Base-by-base conservation (phyloP, 1,140 invertebrate genomes). In the Harpegnathos saltator region DNA sequence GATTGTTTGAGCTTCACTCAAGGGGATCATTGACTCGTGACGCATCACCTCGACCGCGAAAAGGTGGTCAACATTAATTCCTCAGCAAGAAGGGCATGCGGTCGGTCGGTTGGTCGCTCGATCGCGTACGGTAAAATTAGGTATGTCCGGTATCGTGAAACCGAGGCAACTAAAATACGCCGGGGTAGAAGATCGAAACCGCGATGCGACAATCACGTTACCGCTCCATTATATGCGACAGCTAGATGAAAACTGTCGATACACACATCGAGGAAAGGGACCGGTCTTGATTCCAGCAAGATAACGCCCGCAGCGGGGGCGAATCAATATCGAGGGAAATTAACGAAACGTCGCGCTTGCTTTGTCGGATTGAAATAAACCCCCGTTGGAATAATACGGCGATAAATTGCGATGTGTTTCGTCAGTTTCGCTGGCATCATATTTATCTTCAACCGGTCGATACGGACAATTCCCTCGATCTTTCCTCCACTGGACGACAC, bases 111-210 rank as follows among this genome's bases (percentile, higher is more conserved):
- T n/a, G n/a, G n/a, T n/a, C 63, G 22, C 19, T 56, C n/a, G 52
- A n/a, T 50, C 71, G 58, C 29, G 63, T 65, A 44, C 63, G 59
- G 52, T 71, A 48, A 80, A 80, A 80, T 80, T 80, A 71, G 75
- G 54, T 80, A 80, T 69, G 52, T 63, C 33, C n/a, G n/a, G 29
- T 24, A 33, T 59, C 66, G 54, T 82, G 48, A 83, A 48, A 44
- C 65, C 14, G 33, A 11, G 22, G 17, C 63, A 65, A 26, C 83
- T 86, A 80, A n/a, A 80, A 63, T 59, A 48, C 62, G 50, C 17
- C 48, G 50, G 29, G 52, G 38, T n/a, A 61, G 56, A 52, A 74
- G 84, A 86, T 82, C 75, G 75, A 85, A 89, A 84, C 85, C 72
- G 33, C 62, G 38, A 26, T 59, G 22, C 75, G 75, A 78, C 75